Percentiles rank a stretch among this genome's conserved stretches.
phyloP scores from a whole-genome alignment of 2,888 invertebrate genomes.

The Mesoligia furuncula region DNA sequence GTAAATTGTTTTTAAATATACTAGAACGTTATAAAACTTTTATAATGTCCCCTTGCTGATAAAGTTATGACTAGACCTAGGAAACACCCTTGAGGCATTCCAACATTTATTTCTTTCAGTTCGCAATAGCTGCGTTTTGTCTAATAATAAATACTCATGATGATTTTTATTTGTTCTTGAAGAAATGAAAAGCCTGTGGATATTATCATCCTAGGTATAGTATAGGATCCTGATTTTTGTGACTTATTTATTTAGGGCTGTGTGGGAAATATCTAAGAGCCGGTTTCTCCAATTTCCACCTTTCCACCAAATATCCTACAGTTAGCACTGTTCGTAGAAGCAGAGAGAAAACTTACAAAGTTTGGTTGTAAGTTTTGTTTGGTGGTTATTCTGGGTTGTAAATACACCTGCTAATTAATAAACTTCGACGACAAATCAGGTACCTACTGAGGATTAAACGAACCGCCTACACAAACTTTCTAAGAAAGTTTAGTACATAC shows the following conservation, averaged over 20 bases:
- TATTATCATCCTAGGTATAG: not conserved
- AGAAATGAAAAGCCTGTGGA: not conserved
- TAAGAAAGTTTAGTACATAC: constrained; percentile 65
- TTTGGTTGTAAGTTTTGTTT: constrained; percentile 43
- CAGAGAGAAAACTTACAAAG: constrained; percentile 18
- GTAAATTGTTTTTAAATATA: not conserved
- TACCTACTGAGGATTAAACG: constrained; percentile 47
- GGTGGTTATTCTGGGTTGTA: constrained; percentile 36
- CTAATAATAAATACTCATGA: not conserved
- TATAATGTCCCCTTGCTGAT: too few relatives aligned
- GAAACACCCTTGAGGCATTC: constrained; percentile 9
- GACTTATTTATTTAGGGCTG: not conserved
- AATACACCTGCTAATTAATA: constrained; percentile 57
- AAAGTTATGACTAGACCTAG: constrained; percentile 1
- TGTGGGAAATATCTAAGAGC: not conserved
- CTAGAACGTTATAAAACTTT: not conserved
- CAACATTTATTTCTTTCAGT: not conserved
- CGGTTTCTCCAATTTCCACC: not conserved
- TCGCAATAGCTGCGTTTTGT: not conserved
- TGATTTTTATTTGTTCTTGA: not conserved
- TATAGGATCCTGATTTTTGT: not conserved
- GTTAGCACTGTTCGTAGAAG: not conserved
- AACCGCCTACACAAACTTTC: constrained; percentile 70
- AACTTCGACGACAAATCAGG: constrained; percentile 45
- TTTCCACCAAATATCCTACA: not conserved